phyloP scores from a whole-genome alignment of 2,113 vertebrate genomes.

The Riparia riparia region DNA sequence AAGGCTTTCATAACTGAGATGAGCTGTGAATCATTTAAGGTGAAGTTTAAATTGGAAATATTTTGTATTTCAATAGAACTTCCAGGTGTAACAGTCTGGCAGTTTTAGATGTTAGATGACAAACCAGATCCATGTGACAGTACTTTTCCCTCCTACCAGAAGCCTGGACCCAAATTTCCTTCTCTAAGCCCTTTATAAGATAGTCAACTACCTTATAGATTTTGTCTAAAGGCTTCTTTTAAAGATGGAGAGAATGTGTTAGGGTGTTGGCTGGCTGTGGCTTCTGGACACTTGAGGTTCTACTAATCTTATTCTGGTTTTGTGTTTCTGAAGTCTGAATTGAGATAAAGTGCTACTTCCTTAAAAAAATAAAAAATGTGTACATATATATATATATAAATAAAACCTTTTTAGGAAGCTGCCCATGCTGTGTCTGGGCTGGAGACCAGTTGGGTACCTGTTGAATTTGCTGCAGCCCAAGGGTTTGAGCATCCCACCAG shows the following conservation, averaged over 20 bases:
- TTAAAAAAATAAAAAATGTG: too few species aligned
- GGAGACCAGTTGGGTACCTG: background rate
- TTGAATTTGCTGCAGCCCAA: background rate
- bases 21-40: background rate
- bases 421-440: background rate
- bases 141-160: background rate
- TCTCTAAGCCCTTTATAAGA: background rate
- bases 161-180: background rate
- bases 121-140: background rate
- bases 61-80: background rate
- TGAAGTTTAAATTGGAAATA: background rate
- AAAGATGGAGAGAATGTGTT: background rate
- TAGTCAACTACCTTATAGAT: background rate
- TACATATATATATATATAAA: too few species aligned
- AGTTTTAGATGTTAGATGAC: background rate
- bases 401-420: background rate
- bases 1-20: background rate
- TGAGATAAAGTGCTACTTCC: background rate
- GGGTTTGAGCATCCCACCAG: background rate
- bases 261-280: background rate
- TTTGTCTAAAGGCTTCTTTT: background rate
- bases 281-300: rapidly evolving
- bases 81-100: background rate
- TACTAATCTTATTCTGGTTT: background rate
- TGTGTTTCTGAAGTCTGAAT: background rate